A percentile compares a stretch with the other conserved stretches of the same genome.
Evolutionary conservation across 2,888 invertebrate species (phyloP).

Genomic region (Agonopterix alstromeriana): DNA sequence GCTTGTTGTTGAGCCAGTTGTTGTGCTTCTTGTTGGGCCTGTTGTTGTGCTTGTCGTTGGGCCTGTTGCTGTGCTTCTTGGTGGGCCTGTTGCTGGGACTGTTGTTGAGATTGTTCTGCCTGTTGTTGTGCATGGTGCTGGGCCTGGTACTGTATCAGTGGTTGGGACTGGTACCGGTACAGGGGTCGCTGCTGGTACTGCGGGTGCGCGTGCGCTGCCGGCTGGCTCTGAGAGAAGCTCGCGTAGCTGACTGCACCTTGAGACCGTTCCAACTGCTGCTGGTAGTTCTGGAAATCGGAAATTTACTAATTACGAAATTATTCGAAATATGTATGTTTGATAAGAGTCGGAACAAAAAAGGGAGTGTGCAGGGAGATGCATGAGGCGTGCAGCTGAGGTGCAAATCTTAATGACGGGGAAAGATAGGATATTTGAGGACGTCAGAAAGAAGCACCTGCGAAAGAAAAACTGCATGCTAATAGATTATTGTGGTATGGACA

Average conservation of each 20-base stretch:
- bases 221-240: conserved; percentile 42
- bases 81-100: neutral
- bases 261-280: conserved; percentile 21
- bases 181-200: conserved; percentile 5
- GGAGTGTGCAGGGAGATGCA: no score
- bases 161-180: neutral
- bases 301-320: neutral
- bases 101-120: neutral
- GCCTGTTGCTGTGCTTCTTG: neutral
- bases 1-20: no score
- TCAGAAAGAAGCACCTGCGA: no score
- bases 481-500: no score
- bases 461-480: no score
- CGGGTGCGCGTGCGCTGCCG: conserved; percentile 13
- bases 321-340: no score
- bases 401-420: no score
- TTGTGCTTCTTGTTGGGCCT: no score
- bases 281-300: conserved; percentile 35
- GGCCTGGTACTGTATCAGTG: neutral
- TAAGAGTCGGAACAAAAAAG: no score
- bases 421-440: no score
- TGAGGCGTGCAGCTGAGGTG: no score
- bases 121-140: neutral
- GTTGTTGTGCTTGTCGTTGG: no score
- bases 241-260: conserved; percentile 54